Percentiles rank a stretch among this genome's conserved stretches.
Conservation (phyloP, 2,888 invertebrate genomes). For the Erpobdella octoculata region DNA sequence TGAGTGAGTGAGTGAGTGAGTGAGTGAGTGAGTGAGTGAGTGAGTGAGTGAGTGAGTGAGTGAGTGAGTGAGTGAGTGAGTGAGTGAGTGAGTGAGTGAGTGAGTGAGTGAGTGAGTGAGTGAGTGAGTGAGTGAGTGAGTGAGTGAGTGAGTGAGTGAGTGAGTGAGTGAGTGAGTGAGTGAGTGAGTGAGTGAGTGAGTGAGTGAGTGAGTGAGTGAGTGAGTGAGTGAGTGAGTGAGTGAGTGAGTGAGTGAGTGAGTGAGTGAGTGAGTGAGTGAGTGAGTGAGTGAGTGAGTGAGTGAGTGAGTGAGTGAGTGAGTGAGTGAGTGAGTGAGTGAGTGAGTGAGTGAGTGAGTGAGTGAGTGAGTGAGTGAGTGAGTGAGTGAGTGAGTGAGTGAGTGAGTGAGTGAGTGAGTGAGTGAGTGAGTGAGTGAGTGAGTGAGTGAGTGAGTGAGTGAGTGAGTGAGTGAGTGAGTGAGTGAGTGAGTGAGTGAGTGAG, state of each 20-base stretch:
- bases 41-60: constrained; percentile 31
- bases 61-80: constrained; percentile 16
- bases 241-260: constrained; percentile 17
- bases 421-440: constrained; percentile 29
- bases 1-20: constrained; percentile 33
- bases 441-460: constrained; percentile 29
- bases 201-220: constrained; percentile 15
- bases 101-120: constrained; percentile 22
- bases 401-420: constrained; percentile 27
- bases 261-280: constrained; percentile 25
- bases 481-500: constrained; percentile 30
- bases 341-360: constrained; percentile 28
- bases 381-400: constrained; percentile 27
- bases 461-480: constrained; percentile 29
- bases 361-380: constrained; percentile 28
- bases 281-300: constrained; percentile 20
- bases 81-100: constrained; percentile 24
- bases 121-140: constrained; percentile 19
- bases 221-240: constrained; percentile 16
- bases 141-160: constrained; percentile 14
- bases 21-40: constrained; percentile 30
- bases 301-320: constrained; percentile 28
- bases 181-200: constrained; percentile 24
- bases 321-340: constrained; percentile 26
- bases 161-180: constrained; percentile 21